phyloP scores from a whole-genome alignment of 2,888 invertebrate genomes.

The Panzeria rudis region DNA sequence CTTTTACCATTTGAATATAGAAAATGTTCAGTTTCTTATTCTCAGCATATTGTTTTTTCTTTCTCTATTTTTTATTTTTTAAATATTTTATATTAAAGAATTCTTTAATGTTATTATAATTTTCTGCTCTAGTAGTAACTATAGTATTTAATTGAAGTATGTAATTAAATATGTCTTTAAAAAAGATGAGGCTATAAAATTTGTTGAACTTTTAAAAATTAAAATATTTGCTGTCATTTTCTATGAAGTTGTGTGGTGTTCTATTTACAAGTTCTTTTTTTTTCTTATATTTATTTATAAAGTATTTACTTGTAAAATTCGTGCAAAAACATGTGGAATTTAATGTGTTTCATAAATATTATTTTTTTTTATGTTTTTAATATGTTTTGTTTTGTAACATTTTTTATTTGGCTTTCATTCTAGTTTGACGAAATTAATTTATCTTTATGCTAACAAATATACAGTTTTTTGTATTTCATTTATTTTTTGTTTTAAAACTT shows the following conservation, averaged over 20 bases:
- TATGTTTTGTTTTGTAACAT: slow-evolving; percentile 21
- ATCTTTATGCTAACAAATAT: slow-evolving; percentile 24
- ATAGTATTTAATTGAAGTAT: slow-evolving; percentile 48
- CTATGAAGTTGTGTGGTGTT: slow-evolving; percentile 1
- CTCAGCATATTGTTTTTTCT: neutral
- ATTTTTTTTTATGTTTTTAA: slow-evolving; percentile 19
- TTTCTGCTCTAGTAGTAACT: slow-evolving; percentile 68
- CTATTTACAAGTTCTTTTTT: slow-evolving; percentile 56
- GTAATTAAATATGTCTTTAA: slow-evolving; percentile 41
- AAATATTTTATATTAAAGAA: slow-evolving; percentile 46
- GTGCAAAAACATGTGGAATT: slow-evolving; percentile 56
- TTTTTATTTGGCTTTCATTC: slow-evolving; percentile 53
- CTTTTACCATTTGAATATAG: slow-evolving; percentile 55
- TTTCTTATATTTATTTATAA: slow-evolving; percentile 18
- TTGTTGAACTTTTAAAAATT: slow-evolving; percentile 18
- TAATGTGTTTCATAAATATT: slow-evolving; percentile 12
- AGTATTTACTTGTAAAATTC: slow-evolving; percentile 51
- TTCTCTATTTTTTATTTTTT: slow-evolving; percentile 38
- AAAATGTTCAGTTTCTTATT: slow-evolving; percentile 27
- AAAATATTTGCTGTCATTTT: slow-evolving; percentile 13
- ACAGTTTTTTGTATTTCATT: neutral
- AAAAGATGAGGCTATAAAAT: slow-evolving; percentile 42
- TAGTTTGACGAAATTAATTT: slow-evolving; percentile 18
- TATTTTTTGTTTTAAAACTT: neutral
- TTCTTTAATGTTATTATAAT: neutral